Evolutionary conservation across 64 coral and sea anemone species (phyloP).

Genomic region (Montipora efflorescens): DNA sequence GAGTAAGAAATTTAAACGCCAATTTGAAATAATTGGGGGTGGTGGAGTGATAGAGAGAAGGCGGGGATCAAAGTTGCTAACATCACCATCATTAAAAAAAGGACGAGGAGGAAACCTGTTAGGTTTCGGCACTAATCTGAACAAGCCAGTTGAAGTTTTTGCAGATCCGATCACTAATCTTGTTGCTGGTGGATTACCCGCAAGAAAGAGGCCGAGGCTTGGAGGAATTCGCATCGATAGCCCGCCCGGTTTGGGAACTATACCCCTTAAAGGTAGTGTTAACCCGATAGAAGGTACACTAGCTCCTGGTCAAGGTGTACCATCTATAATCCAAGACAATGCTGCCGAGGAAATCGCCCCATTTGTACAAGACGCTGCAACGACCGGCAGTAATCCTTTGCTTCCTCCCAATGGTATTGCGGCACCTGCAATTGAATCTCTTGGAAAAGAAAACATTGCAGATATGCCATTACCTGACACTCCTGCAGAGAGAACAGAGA

Average conservation of each 20-base stretch:
- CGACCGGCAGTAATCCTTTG: background rate
- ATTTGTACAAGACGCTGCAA: conserved; percentile 1
- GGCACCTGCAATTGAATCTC: background rate
- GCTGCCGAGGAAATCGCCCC: conserved; percentile 10
- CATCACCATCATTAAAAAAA: conserved; percentile 14
- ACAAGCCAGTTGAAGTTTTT: conserved; percentile 35
- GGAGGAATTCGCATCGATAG: conserved; percentile 24
- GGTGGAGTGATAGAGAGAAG: conserved; percentile 21
- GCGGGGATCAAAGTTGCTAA: conserved; percentile 4
- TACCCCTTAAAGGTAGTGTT: conserved; percentile 11
- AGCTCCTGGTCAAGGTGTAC: background rate
- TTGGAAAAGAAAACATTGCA: background rate
- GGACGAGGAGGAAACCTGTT: conserved; percentile 5
- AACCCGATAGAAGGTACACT: background rate
- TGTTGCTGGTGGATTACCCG: background rate
- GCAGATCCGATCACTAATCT: conserved; percentile 30
- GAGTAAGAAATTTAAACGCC: conserved; percentile 24
- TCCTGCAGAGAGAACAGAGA: background rate
- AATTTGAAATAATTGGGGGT: conserved; percentile 39
- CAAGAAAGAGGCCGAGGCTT: conserved; percentile 31
- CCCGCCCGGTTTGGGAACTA: conserved; percentile 8
- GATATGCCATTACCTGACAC: background rate
- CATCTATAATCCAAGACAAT: conserved; percentile 23
- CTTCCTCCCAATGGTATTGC: conserved; percentile 30
- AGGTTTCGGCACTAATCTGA: conserved; percentile 1